These are phyloP conservation scores for Montipora efflorescens DNA, from an alignment of 64 coral and sea anemone species.

Conservation along the genomic window DNA sequence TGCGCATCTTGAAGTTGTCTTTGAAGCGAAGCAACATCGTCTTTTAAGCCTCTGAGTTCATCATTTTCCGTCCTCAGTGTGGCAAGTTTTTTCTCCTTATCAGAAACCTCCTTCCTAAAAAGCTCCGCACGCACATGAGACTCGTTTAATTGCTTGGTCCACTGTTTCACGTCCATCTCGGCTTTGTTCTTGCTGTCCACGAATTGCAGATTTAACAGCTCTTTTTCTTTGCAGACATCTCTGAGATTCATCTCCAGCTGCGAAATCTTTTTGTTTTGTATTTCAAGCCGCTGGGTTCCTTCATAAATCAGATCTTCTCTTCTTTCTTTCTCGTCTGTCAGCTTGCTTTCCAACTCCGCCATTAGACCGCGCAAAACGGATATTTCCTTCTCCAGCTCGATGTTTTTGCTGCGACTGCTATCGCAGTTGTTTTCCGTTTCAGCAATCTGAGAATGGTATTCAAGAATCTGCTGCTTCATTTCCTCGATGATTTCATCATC, in stretches of 20 bases:
- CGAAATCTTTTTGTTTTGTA: slow-evolving; percentile 51
- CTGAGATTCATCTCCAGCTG: slow-evolving; percentile 72
- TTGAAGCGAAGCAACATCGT: slow-evolving; percentile 14
- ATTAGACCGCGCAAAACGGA: slow-evolving; percentile 34
- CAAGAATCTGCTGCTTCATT: slow-evolving; percentile 39
- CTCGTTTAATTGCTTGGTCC: slow-evolving; percentile 69
- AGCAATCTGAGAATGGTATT: slow-evolving; percentile 8
- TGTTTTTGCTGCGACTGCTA: slow-evolving; percentile 27
- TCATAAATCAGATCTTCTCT: slow-evolving; percentile 53
- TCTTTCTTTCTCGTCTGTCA: slow-evolving; percentile 72
- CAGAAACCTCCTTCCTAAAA: slow-evolving; percentile 65
- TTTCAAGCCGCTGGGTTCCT: slow-evolving; percentile 62
- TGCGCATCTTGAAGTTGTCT: slow-evolving; percentile 25
- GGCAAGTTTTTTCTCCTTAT: slow-evolving; percentile 66
- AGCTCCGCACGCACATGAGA: slow-evolving; percentile 58
- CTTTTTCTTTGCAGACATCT: slow-evolving; percentile 72
- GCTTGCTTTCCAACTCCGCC: slow-evolving; percentile 49
- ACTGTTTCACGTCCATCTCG: slow-evolving; percentile 49
- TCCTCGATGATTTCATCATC: slow-evolving; percentile 52
- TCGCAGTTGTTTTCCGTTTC: slow-evolving; percentile 26
- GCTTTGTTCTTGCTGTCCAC: slow-evolving; percentile 69
- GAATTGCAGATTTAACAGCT: slow-evolving; percentile 53
- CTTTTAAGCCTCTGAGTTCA: slow-evolving; percentile 13
- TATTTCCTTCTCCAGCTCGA: slow-evolving; percentile 69
- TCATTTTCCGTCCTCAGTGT: slow-evolving; percentile 63